Conservation (phyloP, 2,797 vertebrate genomes). For the Bradypus variegatus region DNA sequence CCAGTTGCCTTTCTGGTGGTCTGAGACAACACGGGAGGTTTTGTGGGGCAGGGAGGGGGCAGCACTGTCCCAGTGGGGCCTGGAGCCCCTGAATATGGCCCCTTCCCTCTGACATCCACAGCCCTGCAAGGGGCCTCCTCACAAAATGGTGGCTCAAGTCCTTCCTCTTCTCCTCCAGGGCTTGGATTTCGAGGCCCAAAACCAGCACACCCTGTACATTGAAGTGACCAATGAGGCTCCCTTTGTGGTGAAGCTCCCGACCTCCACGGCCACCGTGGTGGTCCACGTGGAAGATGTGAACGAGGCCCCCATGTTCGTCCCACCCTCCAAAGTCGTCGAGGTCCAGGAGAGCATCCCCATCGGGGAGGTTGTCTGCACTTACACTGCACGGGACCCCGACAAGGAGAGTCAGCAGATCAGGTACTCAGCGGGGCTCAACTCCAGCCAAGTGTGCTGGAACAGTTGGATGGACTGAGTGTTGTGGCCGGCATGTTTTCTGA, state of each 20-base stretch:
- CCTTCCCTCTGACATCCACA: neutral
- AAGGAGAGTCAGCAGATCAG: conserved; percentile 76
- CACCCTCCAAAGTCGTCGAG: conserved; percentile 49
- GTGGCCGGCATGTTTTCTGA: neutral
- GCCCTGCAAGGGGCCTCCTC: neutral
- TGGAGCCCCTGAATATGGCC: neutral
- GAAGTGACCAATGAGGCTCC: conserved; percentile 80
- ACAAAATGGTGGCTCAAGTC: neutral
- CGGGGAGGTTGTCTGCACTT: conserved; percentile 64
- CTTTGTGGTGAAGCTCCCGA: conserved; percentile 70
- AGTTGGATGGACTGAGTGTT: neutral
- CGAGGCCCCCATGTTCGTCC: conserved; percentile 83
- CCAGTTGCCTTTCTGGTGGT: neutral
- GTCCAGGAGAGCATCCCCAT: conserved; percentile 72
- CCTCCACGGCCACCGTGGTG: conserved; percentile 81
- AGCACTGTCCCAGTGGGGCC: neutral
- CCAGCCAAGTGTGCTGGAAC: neutral
- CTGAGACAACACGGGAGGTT: neutral
- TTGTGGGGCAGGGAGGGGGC: neutral
- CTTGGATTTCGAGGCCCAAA: conserved; percentile 83
- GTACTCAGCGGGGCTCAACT: conserved; percentile 66
- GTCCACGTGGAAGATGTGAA: conserved; percentile 84
- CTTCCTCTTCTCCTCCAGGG: conserved; percentile 69
- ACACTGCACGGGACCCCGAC: conserved; percentile 85
- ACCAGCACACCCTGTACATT: conserved; percentile 75